Percentiles rank a stretch among this genome's conserved stretches.
Evolutionary conservation across 2,113 vertebrate genomes (phyloP).

Genomic region (Hippopotamus amphibius): DNA sequence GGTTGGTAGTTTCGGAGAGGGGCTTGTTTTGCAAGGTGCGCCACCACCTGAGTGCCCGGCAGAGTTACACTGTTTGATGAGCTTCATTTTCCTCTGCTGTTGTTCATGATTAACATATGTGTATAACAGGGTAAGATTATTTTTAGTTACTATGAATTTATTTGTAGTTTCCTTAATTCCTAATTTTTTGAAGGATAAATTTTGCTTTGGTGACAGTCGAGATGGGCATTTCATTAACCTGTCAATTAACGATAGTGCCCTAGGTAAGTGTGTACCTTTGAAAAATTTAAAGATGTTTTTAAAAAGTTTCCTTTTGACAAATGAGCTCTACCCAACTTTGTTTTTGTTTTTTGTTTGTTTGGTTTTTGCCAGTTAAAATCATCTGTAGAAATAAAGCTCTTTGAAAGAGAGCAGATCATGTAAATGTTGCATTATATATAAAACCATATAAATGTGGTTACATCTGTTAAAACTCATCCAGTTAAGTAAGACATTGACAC

Average conservation of each 20-base stretch:
- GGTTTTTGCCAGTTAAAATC: not conserved
- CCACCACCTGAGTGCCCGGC: not conserved
- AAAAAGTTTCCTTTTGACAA: not conserved
- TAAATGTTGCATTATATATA: slow-evolving; percentile 30
- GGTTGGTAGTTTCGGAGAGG: not conserved
- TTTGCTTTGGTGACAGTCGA: slow-evolving; percentile 38
- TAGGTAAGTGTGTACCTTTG: not conserved
- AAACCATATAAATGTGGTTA: not conserved
- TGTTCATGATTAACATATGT: not conserved
- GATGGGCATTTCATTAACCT: not conserved
- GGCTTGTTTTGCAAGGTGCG: not conserved
- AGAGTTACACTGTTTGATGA: not conserved
- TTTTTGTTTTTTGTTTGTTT: not conserved
- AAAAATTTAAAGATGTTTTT: slow-evolving; percentile 14
- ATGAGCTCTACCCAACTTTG: not conserved
- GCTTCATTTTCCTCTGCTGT: not conserved
- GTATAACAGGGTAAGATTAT: not conserved
- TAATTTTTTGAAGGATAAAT: slow-evolving; percentile 50
- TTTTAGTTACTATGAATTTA: not conserved
- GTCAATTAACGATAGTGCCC: not conserved
- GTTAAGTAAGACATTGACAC: not conserved
- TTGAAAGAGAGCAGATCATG: slow-evolving; percentile 23
- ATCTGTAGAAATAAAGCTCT: not conserved
- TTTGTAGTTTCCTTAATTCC: slow-evolving; percentile 49
- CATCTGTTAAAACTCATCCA: slow-evolving; percentile 33